A percentile compares a stretch with the other conserved stretches of the same genome.
phyloP scores from a whole-genome alignment of 2,113 vertebrate genomes.

The Megalops atlanticus region DNA sequence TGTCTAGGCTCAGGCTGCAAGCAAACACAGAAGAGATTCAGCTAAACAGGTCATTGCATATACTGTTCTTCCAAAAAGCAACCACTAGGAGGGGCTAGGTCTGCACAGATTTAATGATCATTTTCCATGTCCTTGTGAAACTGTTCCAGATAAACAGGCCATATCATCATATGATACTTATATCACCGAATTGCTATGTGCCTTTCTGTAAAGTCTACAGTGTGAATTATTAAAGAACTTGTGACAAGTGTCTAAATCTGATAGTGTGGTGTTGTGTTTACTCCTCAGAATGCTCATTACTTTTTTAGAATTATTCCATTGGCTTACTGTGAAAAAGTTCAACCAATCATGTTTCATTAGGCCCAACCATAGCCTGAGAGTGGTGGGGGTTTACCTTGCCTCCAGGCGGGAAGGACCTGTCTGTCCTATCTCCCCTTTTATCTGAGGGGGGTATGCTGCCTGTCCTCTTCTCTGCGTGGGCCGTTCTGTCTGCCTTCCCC shows the following conservation, averaged over 20 bases:
- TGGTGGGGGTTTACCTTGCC: slow-evolving; percentile 54
- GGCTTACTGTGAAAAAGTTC: background rate
- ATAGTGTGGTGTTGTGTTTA: too few species aligned
- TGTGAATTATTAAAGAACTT: too few species aligned
- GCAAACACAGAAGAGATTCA: slow-evolving; percentile 4
- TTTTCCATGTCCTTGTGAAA: too few species aligned
- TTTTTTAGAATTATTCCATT: background rate
- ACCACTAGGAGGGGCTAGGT: background rate
- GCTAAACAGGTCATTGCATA: background rate
- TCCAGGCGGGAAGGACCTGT: slow-evolving; percentile 24
- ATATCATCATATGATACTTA: too few species aligned
- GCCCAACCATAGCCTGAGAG: background rate
- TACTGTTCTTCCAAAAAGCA: background rate
- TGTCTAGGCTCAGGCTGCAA: slow-evolving; percentile 29
- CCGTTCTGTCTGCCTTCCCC: slow-evolving; percentile 32
- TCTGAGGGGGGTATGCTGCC: slow-evolving; percentile 53
- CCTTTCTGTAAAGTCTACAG: too few species aligned
- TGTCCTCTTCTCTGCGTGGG: background rate
- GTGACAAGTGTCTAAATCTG: too few species aligned
- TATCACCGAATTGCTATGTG: too few species aligned
- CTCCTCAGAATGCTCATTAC: background rate
- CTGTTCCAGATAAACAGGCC: too few species aligned
- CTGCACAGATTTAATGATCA: too few species aligned
- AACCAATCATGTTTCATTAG: background rate
- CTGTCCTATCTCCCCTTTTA: slow-evolving; percentile 46